phyloP scores from a whole-genome alignment of 1,140 invertebrate genomes.

The Matsumurasca onukii region DNA sequence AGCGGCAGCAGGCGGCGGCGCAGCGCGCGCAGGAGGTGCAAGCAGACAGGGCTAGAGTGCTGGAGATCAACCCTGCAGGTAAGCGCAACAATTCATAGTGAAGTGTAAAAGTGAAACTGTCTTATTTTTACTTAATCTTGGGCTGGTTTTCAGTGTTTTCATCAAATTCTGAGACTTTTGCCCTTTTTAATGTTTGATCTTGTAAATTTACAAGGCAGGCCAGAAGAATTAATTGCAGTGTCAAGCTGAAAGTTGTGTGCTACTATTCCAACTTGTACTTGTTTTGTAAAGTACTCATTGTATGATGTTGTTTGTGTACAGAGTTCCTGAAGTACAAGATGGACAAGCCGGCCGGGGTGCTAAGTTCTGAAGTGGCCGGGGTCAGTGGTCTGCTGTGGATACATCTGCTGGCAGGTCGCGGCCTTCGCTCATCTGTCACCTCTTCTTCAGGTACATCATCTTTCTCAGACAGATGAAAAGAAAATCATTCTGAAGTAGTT shows the following conservation, averaged over 20 bases:
- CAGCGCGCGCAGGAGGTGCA: slow-evolving; percentile 30
- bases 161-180: no score
- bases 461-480: neutral
- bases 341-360: slow-evolving; percentile 61
- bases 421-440: slow-evolving; percentile 74
- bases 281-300: neutral
- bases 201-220: no score
- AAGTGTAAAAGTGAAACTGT: neutral
- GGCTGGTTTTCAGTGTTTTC: no score
- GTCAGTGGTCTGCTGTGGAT: slow-evolving; percentile 90
- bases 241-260: no score
- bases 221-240: no score
- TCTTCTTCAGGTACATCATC: slow-evolving; percentile 64
- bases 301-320: slow-evolving; percentile 41
- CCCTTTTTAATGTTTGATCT: no score
- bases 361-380: slow-evolving; percentile 53
- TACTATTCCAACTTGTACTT: no score
- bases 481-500: neutral
- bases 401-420: slow-evolving; percentile 85
- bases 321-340: slow-evolving; percentile 93
- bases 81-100: no score
- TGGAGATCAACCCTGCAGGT: slow-evolving; percentile 45
- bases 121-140: no score
- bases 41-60: slow-evolving; percentile 38
- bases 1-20: slow-evolving; percentile 28